A percentile compares a stretch with the other conserved stretches of the same genome.
phyloP scores from a whole-genome alignment of 2,797 vertebrate genomes.

The Mus caroli region DNA sequence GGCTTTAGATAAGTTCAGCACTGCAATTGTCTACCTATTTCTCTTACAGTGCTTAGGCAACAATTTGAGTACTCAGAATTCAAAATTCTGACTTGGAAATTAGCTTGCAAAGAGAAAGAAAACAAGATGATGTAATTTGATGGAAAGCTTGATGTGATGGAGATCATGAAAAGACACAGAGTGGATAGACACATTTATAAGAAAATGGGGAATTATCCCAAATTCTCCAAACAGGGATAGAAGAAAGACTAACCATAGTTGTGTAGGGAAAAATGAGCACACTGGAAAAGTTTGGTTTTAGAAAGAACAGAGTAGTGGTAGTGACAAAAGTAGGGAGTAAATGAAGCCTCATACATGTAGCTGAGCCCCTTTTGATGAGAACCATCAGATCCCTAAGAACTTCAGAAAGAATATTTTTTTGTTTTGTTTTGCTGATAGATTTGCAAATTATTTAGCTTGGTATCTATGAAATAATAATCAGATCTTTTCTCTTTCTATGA shows the following conservation, averaged over 20 bases:
- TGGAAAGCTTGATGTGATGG: background rate
- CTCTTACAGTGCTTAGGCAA: background rate
- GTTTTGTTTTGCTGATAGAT: background rate
- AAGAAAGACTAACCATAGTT: background rate
- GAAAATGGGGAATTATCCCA: background rate
- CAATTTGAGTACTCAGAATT: background rate
- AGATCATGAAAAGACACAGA: background rate
- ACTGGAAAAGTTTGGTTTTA: background rate
- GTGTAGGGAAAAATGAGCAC: background rate
- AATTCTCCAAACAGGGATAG: background rate
- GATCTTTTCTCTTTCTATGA: background rate
- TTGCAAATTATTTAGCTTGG: background rate
- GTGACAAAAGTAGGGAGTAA: background rate
- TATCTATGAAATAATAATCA: background rate
- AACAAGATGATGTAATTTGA: background rate
- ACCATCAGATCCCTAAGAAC: no score
- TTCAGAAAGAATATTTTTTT: background rate
- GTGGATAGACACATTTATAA: background rate
- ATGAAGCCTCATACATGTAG: rapidly evolving
- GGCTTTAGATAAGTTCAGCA: background rate
- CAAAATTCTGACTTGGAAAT: background rate
- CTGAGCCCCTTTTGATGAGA: background rate
- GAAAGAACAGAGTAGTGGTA: background rate
- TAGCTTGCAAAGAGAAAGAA: background rate
- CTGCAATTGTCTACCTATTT: background rate